phyloP scores from a whole-genome alignment of 2,888 invertebrate genomes.

The Neoitamus cyanurus region DNA sequence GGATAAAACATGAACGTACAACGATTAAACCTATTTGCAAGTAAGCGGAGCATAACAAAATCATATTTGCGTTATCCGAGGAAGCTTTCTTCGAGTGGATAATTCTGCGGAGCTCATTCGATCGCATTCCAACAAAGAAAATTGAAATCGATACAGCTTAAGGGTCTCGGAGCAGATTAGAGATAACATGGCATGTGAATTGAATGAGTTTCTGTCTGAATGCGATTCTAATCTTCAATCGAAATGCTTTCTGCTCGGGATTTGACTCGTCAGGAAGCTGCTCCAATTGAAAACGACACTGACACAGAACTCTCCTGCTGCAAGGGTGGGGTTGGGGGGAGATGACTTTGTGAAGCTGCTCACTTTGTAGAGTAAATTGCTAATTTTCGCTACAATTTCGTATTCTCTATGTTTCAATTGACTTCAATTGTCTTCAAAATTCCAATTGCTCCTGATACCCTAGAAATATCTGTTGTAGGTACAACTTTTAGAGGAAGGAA shows the following conservation, averaged over 20 bases:
- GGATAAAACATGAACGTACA: background rate
- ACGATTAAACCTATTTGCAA: background rate
- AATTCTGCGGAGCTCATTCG: background rate
- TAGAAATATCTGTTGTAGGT: too few species aligned
- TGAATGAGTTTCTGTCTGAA: background rate
- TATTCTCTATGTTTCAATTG: background rate
- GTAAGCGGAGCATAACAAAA: background rate
- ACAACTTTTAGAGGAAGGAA: too few species aligned
- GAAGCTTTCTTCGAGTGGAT: background rate
- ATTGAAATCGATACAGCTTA: conserved; percentile 1
- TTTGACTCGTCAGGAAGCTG: background rate
- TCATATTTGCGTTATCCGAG: background rate
- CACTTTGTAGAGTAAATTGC: background rate
- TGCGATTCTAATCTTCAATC: conserved; percentile 5
- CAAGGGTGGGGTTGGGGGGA: background rate
- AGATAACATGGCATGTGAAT: background rate
- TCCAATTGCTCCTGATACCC: background rate
- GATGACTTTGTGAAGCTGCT: background rate
- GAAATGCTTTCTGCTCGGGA: background rate
- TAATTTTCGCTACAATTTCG: background rate
- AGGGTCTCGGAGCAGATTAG: background rate
- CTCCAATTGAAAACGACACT: background rate
- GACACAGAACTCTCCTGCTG: background rate
- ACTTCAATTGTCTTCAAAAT: background rate
- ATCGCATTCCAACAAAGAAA: background rate